Percentiles rank a stretch among this genome's conserved stretches.
phyloP scores from a whole-genome alignment of 1,140 invertebrate species.

The Bombus huntii region DNA sequence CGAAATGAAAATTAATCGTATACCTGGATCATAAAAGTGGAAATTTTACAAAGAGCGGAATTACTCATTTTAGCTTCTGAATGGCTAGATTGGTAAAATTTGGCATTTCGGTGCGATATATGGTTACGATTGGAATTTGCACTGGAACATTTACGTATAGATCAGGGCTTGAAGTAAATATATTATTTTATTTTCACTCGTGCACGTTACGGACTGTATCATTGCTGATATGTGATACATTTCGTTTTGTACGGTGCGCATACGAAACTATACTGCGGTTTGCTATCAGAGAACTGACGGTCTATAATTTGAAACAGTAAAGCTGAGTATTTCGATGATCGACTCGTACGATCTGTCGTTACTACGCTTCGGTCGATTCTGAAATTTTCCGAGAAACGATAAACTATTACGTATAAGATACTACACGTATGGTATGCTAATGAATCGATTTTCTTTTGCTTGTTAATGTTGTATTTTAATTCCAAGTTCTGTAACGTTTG shows the following conservation, averaged over 20 bases:
- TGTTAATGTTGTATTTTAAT: no score
- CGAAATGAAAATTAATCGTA: no score
- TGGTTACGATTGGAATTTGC: not conserved
- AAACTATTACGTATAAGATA: not conserved
- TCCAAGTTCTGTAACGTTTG: no score
- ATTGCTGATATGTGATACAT: conserved; percentile 31
- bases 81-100: not conserved
- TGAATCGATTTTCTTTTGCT: no score
- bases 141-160: not conserved
- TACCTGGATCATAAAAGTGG: no score
- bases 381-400: not conserved
- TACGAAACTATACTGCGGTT: conserved; percentile 20
- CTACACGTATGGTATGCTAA: not conserved
- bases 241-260: conserved; percentile 11
- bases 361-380: not conserved
- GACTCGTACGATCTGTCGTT: not conserved
- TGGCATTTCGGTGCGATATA: not conserved
- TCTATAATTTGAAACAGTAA: conserved; percentile 34
- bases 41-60: no score
- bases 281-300: not conserved
- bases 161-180: not conserved
- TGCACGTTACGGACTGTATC: conserved; percentile 7
- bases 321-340: conserved; percentile 8
- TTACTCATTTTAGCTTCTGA: no score
- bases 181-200: conserved; percentile 32